A percentile compares a stretch with the other conserved stretches of the same genome.
Evolutionary conservation across 2,797 vertebrate species (phyloP).

Genomic region (Stomatorhinus walkeri): DNA sequence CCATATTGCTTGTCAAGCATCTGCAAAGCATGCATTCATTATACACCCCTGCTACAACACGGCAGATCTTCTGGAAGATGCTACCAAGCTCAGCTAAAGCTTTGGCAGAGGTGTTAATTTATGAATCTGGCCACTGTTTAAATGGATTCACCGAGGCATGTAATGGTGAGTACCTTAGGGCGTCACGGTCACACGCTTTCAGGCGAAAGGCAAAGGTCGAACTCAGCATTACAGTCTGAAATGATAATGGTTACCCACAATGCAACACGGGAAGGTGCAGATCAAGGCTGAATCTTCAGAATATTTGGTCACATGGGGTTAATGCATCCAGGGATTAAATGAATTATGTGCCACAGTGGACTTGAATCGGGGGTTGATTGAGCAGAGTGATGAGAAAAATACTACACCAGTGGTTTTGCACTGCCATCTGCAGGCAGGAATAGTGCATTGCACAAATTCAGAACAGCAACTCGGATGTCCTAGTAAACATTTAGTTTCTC

Average conservation of each 20-base stretch:
- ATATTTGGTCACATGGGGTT: background rate
- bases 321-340: background rate
- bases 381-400: background rate
- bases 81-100: background rate
- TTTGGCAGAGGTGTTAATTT: background rate
- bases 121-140: background rate
- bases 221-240: background rate
- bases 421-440: slow-evolving; percentile 2
- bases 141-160: background rate
- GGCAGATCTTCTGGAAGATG: background rate
- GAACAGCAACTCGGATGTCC: background rate
- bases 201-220: background rate
- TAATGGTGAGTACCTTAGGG: background rate
- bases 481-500: background rate
- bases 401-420: background rate
- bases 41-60: background rate
- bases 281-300: background rate
- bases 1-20: background rate
- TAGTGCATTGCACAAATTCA: background rate
- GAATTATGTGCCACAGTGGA: background rate
- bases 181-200: background rate
- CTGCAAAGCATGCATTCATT: background rate
- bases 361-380: background rate
- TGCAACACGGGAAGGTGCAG: background rate
- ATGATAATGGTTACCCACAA: background rate